These are phyloP conservation scores for Daktulosphaira vitifoliae DNA, from an alignment of 1,140 invertebrate genomes.

Conservation along the genomic window DNA sequence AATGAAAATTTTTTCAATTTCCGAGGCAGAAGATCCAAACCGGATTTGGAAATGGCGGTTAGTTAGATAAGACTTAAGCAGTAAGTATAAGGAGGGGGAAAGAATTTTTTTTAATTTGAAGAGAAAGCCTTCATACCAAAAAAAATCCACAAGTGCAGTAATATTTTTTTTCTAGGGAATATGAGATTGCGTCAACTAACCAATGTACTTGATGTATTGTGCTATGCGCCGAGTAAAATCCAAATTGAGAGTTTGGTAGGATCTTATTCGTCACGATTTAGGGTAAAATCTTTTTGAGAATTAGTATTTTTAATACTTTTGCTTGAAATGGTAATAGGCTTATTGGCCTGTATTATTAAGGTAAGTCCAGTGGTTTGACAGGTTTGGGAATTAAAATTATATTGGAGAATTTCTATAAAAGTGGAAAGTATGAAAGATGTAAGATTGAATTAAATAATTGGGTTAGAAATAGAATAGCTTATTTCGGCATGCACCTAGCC, in stretches of 20 bases:
- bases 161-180: slow-evolving; percentile 17
- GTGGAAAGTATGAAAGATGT: not conserved
- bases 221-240: slow-evolving; percentile 3
- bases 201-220: slow-evolving; percentile 24
- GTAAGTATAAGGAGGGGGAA: too few species aligned
- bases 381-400: slow-evolving; percentile 40
- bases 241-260: slow-evolving; percentile 34
- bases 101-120: too few species aligned
- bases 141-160: too few species aligned
- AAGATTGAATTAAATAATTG: not conserved
- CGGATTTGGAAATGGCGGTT: too few species aligned
- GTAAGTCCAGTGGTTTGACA: slow-evolving; percentile 32
- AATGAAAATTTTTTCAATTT: too few species aligned
- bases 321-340: slow-evolving; percentile 38
- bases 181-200: not conserved
- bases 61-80: too few species aligned
- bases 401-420: not conserved
- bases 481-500: not conserved
- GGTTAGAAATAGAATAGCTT: not conserved
- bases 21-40: too few species aligned
- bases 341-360: slow-evolving; percentile 40
- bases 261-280: not conserved
- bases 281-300: slow-evolving; percentile 33
- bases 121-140: too few species aligned
- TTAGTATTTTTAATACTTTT: slow-evolving; percentile 37